Evolutionary conservation across 2,113 vertebrate genomes (phyloP).

Genomic region (Sisor rabdophorus): DNA sequence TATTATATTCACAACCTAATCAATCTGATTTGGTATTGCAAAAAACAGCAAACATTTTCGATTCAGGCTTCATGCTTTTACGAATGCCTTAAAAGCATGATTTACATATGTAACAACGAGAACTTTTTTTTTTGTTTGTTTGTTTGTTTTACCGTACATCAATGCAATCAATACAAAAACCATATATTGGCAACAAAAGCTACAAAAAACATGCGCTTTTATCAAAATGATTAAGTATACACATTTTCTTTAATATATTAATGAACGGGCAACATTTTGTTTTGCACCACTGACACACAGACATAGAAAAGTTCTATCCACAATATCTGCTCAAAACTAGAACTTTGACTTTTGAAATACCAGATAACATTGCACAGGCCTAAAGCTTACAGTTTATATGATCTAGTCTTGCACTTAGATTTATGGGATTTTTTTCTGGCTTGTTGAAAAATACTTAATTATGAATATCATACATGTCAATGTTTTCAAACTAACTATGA

Average conservation of each 20-base stretch:
- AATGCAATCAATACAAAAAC: constrained; percentile 61
- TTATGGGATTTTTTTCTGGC: constrained; percentile 44
- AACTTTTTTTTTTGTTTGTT: constrained; percentile 46
- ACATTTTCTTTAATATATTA: constrained; percentile 75
- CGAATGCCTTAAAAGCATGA: constrained; percentile 66
- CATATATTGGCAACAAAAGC: constrained; percentile 57
- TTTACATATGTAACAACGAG: constrained; percentile 55
- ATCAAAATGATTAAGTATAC: constrained; percentile 84
- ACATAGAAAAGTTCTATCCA: constrained; percentile 85
- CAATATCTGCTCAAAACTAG: constrained; percentile 84
- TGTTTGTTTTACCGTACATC: constrained; percentile 61
- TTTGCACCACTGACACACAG: constrained; percentile 79
- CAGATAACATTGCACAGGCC: constrained; percentile 83
- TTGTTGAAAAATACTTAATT: constrained; percentile 46
- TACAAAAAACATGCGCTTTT: constrained; percentile 80
- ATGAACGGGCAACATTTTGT: constrained; percentile 83
- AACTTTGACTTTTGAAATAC: constrained; percentile 82
- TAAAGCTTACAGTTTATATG: constrained; percentile 73
- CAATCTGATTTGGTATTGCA: constrained; percentile 52
- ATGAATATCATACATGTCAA: constrained; percentile 21
- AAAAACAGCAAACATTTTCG: constrained; percentile 54
- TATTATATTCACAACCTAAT: constrained; percentile 48
- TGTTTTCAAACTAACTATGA: constrained; percentile 19
- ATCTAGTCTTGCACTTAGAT: constrained; percentile 53
- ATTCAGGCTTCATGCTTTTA: constrained; percentile 66